Evolutionary conservation across 2,888 invertebrate species (phyloP).

Genomic region (Lasioglossum zephyrum): DNA sequence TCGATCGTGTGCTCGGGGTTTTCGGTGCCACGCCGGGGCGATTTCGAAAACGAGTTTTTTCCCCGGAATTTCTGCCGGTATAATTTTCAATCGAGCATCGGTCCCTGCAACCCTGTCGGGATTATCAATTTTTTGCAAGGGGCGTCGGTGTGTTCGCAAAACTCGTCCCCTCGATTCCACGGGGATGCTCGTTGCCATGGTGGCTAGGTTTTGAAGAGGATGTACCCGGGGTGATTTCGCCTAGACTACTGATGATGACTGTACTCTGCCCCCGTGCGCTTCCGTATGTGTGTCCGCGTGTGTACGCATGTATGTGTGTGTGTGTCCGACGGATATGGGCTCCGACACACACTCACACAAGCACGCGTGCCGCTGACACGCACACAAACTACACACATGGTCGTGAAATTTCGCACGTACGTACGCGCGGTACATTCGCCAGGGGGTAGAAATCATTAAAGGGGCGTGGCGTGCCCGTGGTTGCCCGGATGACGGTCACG

Average conservation of each 20-base stretch:
- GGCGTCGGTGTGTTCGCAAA: constrained; percentile 2
- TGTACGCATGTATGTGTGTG: too few relatives aligned
- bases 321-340: constrained; percentile 50
- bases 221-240: constrained; percentile 71
- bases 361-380: constrained; percentile 51
- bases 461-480: constrained; percentile 84
- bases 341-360: constrained; percentile 37
- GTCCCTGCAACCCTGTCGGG: not conserved
- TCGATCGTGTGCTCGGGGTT: not conserved
- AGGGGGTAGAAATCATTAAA: constrained; percentile 85
- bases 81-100: constrained; percentile 7
- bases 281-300: not conserved
- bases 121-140: not conserved
- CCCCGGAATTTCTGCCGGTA: not conserved
- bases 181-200: constrained; percentile 29
- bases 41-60: constrained; percentile 1
- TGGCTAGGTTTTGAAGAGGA: constrained; percentile 68
- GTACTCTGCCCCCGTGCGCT: constrained; percentile 72
- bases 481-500: constrained; percentile 85
- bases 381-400: constrained; percentile 63
- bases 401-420: constrained; percentile 78
- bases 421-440: constrained; percentile 75
- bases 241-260: constrained; percentile 83
- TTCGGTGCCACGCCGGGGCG: not conserved
- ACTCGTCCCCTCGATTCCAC: not conserved